Base-by-base conservation (phyloP, 1,140 invertebrate genomes). In the Whitmania pigra region DNA sequence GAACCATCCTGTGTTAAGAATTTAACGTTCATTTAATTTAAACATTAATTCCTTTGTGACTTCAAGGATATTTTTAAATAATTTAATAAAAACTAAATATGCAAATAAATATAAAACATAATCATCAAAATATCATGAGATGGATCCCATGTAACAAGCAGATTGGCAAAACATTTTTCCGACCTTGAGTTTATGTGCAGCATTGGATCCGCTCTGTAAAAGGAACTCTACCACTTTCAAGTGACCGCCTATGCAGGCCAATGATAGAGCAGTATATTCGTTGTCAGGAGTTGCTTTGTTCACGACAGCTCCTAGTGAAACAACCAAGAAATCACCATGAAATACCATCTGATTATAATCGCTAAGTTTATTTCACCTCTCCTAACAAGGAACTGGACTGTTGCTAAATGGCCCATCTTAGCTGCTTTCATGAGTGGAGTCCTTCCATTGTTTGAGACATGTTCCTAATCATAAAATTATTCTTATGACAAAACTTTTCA, bases 141-240 rank as follows among this genome's bases (percentile, higher is more conserved):
- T 1, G 9, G 9, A 49, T 17, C 9, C 11, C 2, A 49, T 43
- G 9, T 15, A 49, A 49, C 53, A 31, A 1, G 13, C 22, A 13
- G 18, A 1, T 63, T 63, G 18, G 2, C 29, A 63, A 63, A 63
- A 63, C 11, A 18, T n/a, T 63, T 7, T 13, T 63, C 11, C 11
- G 18, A 88, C 88, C 84, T 97, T 97, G 15, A 98, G 85, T 84
- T 93, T 94, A 83, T 96, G 92, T 82, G 90, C 92, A 57, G 93
- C 92, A 86, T 98, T 92, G 43, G 94, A 94, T 75, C 90, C 89
- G 82, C 92, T 88, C 27, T 89, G 87, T 69, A 99, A 84, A 63
- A 99, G 84, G 73, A 94, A 84, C 82, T 97, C 92, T 5, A 97
- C 94, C 49, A 97, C 92, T 73, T 89, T 85, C 73, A 92, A 84